Conservation (phyloP, 2,113 vertebrate genomes). For the Elephantulus edwardii region DNA sequence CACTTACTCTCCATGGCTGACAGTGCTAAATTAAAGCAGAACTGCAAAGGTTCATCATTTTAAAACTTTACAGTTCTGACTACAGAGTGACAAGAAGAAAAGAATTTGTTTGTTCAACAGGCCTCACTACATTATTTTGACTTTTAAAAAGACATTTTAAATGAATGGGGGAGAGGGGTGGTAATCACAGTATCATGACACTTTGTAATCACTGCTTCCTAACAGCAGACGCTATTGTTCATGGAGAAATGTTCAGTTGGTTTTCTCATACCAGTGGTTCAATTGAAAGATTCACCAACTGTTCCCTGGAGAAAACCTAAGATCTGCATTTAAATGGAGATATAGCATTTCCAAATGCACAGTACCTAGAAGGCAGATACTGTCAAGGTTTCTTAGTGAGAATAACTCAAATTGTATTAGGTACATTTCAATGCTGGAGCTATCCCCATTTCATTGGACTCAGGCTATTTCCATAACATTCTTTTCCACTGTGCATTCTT, state of each 20-base stretch:
- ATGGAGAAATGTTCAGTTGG: conserved; percentile 83
- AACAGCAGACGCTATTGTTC: conserved; percentile 81
- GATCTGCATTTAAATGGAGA: conserved; percentile 88
- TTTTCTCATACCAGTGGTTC: conserved; percentile 83
- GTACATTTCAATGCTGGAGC: conserved; percentile 74
- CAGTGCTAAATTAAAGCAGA: background rate
- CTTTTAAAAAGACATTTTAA: conserved; percentile 76
- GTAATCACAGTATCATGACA: conserved; percentile 76
- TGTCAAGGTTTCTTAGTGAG: conserved; percentile 82
- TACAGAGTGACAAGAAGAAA: background rate
- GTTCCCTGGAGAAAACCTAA: conserved; percentile 85
- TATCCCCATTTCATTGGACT: conserved; percentile 60
- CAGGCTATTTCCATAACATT: conserved; percentile 73
- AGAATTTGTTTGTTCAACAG: conserved; percentile 63
- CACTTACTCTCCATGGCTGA: background rate
- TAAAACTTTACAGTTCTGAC: background rate
- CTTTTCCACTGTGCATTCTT: conserved; percentile 57
- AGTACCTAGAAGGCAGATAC: conserved; percentile 85
- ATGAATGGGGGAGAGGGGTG: conserved; percentile 78
- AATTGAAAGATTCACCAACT: conserved; percentile 84
- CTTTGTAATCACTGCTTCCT: conserved; percentile 80
- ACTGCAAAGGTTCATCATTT: background rate
- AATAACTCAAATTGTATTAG: conserved; percentile 81
- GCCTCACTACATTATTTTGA: conserved; percentile 37
- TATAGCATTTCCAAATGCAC: conserved; percentile 83